Evolutionary conservation across 2,888 invertebrate genomes (phyloP).

Genomic region (Scaptomyza tumidula): DNA sequence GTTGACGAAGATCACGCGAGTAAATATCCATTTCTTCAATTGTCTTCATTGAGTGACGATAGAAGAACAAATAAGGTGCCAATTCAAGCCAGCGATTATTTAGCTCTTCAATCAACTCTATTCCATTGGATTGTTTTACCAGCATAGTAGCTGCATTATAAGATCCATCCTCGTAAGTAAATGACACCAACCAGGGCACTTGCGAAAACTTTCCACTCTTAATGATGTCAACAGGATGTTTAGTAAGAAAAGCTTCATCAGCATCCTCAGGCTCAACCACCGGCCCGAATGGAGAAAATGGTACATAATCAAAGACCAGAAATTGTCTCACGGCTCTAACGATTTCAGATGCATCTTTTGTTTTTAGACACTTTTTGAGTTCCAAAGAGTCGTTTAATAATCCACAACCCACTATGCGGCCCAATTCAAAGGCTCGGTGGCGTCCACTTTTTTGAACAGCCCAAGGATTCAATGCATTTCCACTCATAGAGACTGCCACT

Average conservation of each 20-base stretch:
- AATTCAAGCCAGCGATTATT: slow-evolving; percentile 42
- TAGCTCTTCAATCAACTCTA: slow-evolving; percentile 31
- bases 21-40: slow-evolving; percentile 33
- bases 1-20: slow-evolving; percentile 28
- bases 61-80: slow-evolving; percentile 40
- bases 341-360: slow-evolving; percentile 20
- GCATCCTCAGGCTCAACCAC: slow-evolving; percentile 87
- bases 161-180: slow-evolving; percentile 66
- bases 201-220: slow-evolving; percentile 87
- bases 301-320: slow-evolving; percentile 87
- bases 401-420: slow-evolving; percentile 88
- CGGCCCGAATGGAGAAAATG: slow-evolving; percentile 90
- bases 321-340: slow-evolving; percentile 49
- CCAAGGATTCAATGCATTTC: slow-evolving; percentile 88
- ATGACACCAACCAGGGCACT: slow-evolving; percentile 89
- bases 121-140: slow-evolving; percentile 26
- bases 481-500: slow-evolving; percentile 87
- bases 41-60: slow-evolving; percentile 15
- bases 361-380: slow-evolving; percentile 84
- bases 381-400: slow-evolving; percentile 84
- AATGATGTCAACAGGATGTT: slow-evolving; percentile 88
- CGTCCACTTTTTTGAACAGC: slow-evolving; percentile 85
- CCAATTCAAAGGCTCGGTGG: slow-evolving; percentile 87
- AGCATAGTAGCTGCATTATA: slow-evolving; percentile 35
- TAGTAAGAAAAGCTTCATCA: slow-evolving; percentile 87